Percentiles rank a stretch among this genome's conserved stretches.
phyloP scores from a whole-genome alignment of 2,888 invertebrate species.

The Leptopilina myrica region DNA sequence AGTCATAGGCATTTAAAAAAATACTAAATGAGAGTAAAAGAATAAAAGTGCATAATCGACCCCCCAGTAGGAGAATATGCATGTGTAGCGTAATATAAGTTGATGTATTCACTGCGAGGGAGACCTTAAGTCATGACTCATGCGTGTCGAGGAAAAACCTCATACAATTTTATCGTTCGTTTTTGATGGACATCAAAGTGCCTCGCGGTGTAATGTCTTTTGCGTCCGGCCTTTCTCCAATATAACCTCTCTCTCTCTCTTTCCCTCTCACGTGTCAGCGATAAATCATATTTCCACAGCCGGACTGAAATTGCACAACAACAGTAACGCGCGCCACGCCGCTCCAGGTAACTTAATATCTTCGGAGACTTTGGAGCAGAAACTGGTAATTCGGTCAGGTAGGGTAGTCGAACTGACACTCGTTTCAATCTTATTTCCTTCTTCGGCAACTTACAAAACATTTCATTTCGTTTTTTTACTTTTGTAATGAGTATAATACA shows the following conservation, averaged over 20 bases:
- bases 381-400: constrained; percentile 20
- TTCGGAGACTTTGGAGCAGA: neutral
- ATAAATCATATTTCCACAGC: constrained; percentile 62
- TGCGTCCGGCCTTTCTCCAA: constrained; percentile 23
- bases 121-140: constrained; percentile 14
- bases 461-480: no score
- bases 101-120: constrained; percentile 16
- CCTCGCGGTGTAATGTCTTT: constrained; percentile 25
- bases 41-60: no score
- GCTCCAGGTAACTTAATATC: constrained; percentile 47
- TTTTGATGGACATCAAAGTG: constrained; percentile 28
- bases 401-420: neutral
- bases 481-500: no score
- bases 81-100: neutral
- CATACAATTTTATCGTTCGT: constrained; percentile 23
- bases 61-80: no score
- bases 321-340: neutral
- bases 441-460: neutral
- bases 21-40: no score
- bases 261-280: constrained; percentile 65
- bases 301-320: constrained; percentile 28
- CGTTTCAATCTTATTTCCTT: constrained; percentile 24
- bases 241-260: constrained; percentile 46
- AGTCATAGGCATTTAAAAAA: no score
- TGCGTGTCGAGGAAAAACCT: constrained; percentile 11